A percentile compares a stretch with the other conserved stretches of the same genome.
phyloP scores from a whole-genome alignment of 2,888 invertebrate species.

The Diarsia dahlii region DNA sequence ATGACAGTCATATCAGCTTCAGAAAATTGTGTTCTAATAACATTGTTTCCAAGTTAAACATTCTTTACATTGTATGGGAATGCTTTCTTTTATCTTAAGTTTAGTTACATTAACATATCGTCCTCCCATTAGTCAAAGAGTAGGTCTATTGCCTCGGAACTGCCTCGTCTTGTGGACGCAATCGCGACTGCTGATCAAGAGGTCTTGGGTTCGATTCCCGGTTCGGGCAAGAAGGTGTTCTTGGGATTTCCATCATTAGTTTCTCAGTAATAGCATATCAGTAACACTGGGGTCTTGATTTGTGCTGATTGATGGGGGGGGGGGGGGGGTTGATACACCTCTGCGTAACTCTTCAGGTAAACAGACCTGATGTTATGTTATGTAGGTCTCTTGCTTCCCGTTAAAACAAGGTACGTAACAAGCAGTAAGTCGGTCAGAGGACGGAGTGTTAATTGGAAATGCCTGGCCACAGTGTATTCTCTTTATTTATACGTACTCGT shows the following conservation, averaged over 20 bases:
- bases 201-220: no score
- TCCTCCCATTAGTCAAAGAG: slow-evolving; percentile 20
- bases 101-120: neutral
- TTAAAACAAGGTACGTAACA: slow-evolving; percentile 44
- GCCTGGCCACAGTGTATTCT: slow-evolving; percentile 45
- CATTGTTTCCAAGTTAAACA: slow-evolving; percentile 6
- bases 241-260: no score
- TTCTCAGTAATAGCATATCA: no score
- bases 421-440: slow-evolving; percentile 54
- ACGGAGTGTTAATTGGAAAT: slow-evolving; percentile 60
- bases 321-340: no score
- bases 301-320: no score
- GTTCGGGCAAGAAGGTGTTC: no score
- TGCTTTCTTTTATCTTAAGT: slow-evolving; percentile 12
- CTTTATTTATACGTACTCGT: slow-evolving; percentile 51
- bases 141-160: slow-evolving; percentile 19
- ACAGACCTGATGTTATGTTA: neutral
- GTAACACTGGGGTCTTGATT: no score
- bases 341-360: neutral
- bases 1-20: neutral
- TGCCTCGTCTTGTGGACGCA: no score
- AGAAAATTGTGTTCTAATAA: neutral
- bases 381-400: slow-evolving; percentile 23
- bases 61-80: neutral
- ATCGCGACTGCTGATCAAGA: no score